A percentile compares a stretch with the other conserved stretches of the same genome.
phyloP scores from a whole-genome alignment of 1,140 invertebrate genomes.

The Tetramorium alpestre region DNA sequence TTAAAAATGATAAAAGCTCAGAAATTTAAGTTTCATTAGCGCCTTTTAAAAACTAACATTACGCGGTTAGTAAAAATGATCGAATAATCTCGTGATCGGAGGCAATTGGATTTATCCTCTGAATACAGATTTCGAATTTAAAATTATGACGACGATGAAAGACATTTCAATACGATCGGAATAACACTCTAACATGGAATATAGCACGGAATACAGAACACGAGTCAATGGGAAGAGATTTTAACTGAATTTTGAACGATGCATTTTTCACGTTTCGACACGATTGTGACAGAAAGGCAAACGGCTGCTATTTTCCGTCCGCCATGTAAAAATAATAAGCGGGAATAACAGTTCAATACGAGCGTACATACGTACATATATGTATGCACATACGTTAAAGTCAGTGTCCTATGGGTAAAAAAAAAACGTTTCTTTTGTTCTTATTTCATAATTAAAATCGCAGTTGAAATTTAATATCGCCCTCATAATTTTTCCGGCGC shows the following conservation, averaged over 20 bases:
- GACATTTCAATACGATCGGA: conserved; percentile 33
- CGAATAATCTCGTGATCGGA: conserved; percentile 6
- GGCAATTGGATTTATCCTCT: conserved; percentile 37
- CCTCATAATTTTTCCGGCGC: conserved; percentile 77
- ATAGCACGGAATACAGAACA: conserved; percentile 15
- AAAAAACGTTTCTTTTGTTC: conserved; percentile 67
- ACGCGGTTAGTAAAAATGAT: neutral
- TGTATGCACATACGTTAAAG: neutral
- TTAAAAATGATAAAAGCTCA: neutral
- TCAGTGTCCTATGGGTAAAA: neutral
- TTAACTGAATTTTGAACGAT: conserved; percentile 41
- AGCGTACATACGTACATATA: neutral
- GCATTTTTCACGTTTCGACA: neutral
- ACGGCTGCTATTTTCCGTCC: conserved; percentile 30
- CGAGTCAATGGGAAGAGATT: neutral
- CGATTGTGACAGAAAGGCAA: conserved; percentile 56
- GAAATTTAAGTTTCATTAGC: conserved; percentile 24
- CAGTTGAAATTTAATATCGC: conserved; percentile 82
- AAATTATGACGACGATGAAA: conserved; percentile 47
- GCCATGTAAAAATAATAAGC: conserved; percentile 77
- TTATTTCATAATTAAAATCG: conserved; percentile 81
- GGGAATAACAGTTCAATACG: conserved; percentile 40
- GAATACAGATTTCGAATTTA: conserved; percentile 49
- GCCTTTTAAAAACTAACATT: neutral
- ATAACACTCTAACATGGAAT: neutral